Conservation (phyloP, 2,113 vertebrate species). For the Rattus norvegicus region DNA sequence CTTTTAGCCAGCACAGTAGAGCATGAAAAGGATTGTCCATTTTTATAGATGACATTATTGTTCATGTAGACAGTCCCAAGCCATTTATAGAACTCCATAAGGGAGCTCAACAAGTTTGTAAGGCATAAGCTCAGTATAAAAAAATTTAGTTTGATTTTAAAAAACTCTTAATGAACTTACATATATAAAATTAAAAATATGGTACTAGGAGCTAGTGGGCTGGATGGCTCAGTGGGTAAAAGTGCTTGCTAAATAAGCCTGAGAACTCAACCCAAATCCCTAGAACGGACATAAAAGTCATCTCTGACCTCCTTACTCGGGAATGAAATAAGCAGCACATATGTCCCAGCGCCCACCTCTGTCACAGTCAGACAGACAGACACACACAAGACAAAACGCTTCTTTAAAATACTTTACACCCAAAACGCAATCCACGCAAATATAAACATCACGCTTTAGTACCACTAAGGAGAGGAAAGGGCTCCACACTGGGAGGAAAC, state of each 20-base stretch:
- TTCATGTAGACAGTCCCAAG: background rate
- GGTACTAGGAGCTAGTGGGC: background rate
- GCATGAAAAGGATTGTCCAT: background rate
- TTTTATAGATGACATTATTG: background rate
- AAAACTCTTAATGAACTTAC: background rate
- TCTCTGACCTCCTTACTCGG: background rate
- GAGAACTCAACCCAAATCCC: background rate
- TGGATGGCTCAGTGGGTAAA: background rate
- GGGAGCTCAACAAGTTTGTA: background rate
- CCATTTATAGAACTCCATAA: background rate
- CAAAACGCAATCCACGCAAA: slow-evolving; percentile 32
- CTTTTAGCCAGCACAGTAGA: background rate
- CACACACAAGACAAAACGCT: background rate
- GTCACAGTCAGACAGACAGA: background rate
- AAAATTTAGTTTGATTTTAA: background rate
- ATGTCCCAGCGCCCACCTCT: background rate
- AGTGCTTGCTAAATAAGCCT: background rate
- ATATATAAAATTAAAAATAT: slow-evolving; percentile 11
- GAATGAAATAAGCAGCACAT: background rate
- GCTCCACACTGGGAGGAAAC: background rate
- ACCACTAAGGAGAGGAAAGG: slow-evolving; percentile 12
- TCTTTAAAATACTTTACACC: background rate
- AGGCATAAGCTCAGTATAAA: background rate
- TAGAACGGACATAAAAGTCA: background rate
- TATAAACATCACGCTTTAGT: slow-evolving; percentile 7